phyloP scores from a whole-genome alignment of 2,113 vertebrate species.

The Maccullochella peelii region DNA sequence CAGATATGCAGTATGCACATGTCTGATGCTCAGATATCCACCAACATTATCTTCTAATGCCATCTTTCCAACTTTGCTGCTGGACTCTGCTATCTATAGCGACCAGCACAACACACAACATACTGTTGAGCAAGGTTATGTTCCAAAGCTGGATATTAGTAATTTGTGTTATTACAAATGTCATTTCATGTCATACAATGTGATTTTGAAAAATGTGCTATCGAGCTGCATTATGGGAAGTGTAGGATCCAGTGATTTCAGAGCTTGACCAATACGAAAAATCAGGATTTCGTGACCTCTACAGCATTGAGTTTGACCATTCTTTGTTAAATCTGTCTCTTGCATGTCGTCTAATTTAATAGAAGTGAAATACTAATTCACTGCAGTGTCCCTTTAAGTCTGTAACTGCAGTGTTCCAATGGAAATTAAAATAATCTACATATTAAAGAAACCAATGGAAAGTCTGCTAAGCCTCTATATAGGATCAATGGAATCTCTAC shows the following conservation, averaged over 20 bases:
- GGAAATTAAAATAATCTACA: neutral
- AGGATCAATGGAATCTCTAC: neutral
- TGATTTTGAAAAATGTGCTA: neutral
- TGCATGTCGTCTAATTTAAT: neutral
- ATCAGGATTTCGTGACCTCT: neutral
- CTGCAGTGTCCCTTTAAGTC: neutral
- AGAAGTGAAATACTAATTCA: neutral
- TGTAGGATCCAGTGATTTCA: neutral
- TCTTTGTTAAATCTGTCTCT: neutral
- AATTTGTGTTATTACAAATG: neutral
- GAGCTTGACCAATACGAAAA: neutral
- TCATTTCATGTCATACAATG: neutral
- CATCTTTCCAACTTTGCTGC: neutral
- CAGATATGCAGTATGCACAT: no score
- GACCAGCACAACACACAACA: no score
- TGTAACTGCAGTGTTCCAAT: neutral
- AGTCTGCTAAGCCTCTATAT: neutral
- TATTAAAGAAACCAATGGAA: neutral
- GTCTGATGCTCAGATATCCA: no score
- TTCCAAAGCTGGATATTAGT: neutral
- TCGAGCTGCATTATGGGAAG: neutral
- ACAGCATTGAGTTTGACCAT: neutral
- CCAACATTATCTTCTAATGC: no score
- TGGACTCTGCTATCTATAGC: neutral
- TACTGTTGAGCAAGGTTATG: no score